Evolutionary conservation across 2,113 vertebrate species (phyloP), one percentile per base, ranked within the genome.

Genomic region (Tetraodon nigroviridis): DNA sequence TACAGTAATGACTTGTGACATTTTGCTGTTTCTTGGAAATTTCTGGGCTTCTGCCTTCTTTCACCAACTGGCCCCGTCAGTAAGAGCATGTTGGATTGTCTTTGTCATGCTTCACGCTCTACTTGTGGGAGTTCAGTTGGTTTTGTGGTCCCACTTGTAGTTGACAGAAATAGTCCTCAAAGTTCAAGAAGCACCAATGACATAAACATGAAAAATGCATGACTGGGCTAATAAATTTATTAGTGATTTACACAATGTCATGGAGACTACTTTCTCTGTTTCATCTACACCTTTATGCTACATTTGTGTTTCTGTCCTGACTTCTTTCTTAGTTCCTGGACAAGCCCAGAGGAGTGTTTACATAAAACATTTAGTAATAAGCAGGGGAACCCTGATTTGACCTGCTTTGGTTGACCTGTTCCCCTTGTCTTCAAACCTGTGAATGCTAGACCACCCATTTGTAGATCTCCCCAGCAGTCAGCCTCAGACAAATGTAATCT

Each of bases 1-100:
- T 55, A 52, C 16, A 51, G 47, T 71, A 71, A 76, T 6, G 19
- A 56, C 51, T 56, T 61, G 58, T 61, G 72, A 75, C 62, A 70
- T 78, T 53, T 63, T 44, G 67, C 58, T 61, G 27, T 67, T 61
- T 46, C 51, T 37, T 55, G 45, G 2, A 42, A 66, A 79, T 41
- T 67, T 74, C 73, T 78, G 68, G 64, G 61, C 64, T 76, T 44
- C 46, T 56, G 44, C 52, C 70, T 27, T 55, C 55, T 73, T 27
- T 55, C 21, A 75, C 14, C 49, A 37, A n/a, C 53, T 59, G 21
- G n/a, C 32, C 41, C 47, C 42, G 29, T 61, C 13, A 2, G 16
- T 24, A 0, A 11, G 45, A 16, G 17, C 55, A 24, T 7, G n/a
- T 2, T 64, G 14, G 48, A 51, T 51, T 40, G 41, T 7, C 46